Percentiles rank a stretch among this genome's conserved stretches.
Evolutionary conservation across 92 coral and sea anemone genomes (phyloP).

Genomic region (Bergia puertoricense): DNA sequence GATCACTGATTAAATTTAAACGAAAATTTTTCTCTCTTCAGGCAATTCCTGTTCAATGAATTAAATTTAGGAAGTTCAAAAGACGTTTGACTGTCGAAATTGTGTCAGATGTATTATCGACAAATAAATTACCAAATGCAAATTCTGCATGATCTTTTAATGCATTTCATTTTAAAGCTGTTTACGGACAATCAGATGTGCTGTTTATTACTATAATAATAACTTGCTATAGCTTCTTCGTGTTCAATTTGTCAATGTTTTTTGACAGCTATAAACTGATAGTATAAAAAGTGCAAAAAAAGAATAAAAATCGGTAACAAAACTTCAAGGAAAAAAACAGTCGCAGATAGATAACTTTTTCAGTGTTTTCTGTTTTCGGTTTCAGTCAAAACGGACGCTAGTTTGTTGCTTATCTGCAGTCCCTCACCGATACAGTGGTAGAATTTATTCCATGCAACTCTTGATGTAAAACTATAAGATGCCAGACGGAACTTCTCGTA

Average conservation of each 20-base stretch:
- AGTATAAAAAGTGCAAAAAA: too few relatives aligned
- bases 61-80: not conserved
- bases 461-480: too few relatives aligned
- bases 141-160: not conserved
- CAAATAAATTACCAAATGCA: not conserved
- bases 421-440: too few relatives aligned
- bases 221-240: not conserved
- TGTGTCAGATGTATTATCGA: not conserved
- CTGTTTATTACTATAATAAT: not conserved
- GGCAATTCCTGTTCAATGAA: not conserved
- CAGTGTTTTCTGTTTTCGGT: not conserved
- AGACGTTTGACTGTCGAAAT: not conserved
- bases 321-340: not conserved
- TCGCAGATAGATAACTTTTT: not conserved
- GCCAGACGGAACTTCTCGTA: too few relatives aligned
- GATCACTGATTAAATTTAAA: not conserved
- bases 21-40: not conserved
- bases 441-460: too few relatives aligned
- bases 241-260: not conserved
- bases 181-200: not conserved
- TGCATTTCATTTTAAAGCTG: not conserved
- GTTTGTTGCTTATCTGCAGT: too few relatives aligned
- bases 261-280: too few relatives aligned
- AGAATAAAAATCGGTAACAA: not conserved
- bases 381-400: not conserved